These are phyloP conservation scores for Procapra przewalskii DNA, from an alignment of 2,113 vertebrate genomes.

Conservation along the genomic window DNA sequence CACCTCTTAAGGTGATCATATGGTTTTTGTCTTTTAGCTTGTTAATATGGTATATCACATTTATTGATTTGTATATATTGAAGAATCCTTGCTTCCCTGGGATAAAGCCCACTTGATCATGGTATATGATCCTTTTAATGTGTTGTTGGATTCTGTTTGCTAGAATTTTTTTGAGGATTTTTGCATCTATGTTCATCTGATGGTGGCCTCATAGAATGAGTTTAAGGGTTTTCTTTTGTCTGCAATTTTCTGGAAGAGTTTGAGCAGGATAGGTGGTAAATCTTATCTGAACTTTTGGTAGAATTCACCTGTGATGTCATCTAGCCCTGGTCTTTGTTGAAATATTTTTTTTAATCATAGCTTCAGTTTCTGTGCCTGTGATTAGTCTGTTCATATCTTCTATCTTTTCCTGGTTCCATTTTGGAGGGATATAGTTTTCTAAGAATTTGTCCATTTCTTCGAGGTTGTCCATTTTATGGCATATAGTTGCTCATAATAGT, in stretches of 20 bases:
- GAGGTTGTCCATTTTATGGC: background rate
- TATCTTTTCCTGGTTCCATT: background rate
- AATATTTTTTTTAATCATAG: background rate
- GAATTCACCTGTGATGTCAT: background rate
- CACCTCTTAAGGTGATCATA: background rate
- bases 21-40: background rate
- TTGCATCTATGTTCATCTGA: background rate
- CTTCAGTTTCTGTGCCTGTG: background rate
- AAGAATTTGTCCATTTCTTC: background rate
- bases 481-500: background rate
- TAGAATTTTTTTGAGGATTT: background rate
- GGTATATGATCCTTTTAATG: background rate
- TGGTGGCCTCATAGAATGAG: background rate
- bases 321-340: background rate
- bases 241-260: background rate
- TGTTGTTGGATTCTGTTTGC: background rate
- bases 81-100: background rate
- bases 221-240: background rate
- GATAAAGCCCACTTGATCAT: background rate
- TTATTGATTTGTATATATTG: background rate
- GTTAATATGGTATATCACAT: background rate
- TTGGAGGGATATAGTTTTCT: background rate
- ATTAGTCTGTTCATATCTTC: background rate
- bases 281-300: background rate
- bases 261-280: background rate